Base-by-base conservation (phyloP, 2,113 vertebrate genomes). In the Tachysurus fulvidraco region DNA sequence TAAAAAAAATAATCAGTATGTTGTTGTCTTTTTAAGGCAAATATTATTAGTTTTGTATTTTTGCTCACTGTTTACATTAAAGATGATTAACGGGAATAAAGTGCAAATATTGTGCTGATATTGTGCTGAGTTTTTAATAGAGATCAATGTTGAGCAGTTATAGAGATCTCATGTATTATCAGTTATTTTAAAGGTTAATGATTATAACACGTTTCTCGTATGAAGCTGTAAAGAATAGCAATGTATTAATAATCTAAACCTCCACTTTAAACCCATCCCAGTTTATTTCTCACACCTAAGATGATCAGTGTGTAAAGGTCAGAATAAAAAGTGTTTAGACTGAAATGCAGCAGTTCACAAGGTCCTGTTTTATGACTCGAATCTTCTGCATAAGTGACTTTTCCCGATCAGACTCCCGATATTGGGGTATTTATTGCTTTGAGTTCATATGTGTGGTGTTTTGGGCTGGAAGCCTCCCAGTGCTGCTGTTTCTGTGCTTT, bases 401-500 rank as follows among this genome's bases (percentile, higher is more conserved):
- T 59, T 57, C 69, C 54, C 83, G 64, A 50, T 19, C 62, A 12
- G 25, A 2, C 14, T 41, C 16, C 30, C 6, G 30, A 0, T 41
- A 17, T 41, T 3, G 0, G 67, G 36, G 10, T 71, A 10, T 11
- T 19, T 41, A 2, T 16, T 14, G 6, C 17, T 9, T 16, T 10
- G 5, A 9, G 0, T 21, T 8, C 21, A 17, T 44, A 10, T n/a
- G 28, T 69, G 30, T 86, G 67, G 62, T 65, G 12, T 64, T 69
- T 69, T 69, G 67, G 30, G 30, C 1, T 17, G 19, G 21, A 73
- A 44, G 17, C 69, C 69, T 44, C 17, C 0, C 67, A 69, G 65
- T 52, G 59, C 64, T 41, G 52, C 76, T 88, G 89, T 77, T 90
- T 87, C 86, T 90, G 79, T 8, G 25, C 50, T 55, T 78, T 25